Evolutionary conservation across 2,113 vertebrate genomes (phyloP), one percentile per base, ranked within the genome.

Genomic region (Hydropotes inermis): DNA sequence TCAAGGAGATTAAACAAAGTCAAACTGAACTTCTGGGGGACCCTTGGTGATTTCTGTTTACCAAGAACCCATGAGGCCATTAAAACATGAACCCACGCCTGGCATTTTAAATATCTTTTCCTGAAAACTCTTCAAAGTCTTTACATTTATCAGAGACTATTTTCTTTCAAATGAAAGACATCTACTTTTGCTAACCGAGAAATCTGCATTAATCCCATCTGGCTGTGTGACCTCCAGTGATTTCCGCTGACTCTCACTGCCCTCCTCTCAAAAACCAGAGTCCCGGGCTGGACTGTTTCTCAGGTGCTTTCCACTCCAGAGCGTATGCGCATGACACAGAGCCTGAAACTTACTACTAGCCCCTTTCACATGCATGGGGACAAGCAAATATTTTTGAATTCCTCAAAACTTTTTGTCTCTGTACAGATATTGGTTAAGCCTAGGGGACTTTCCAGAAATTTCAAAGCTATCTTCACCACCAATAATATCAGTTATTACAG

Each of bases 401-500:
- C 64, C 91, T 79, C n/a, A 91, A 89, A 87, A 96, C 28, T 21
- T 87, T 95, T 54, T 67, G 15, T 60, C n/a, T 93, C 74, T 91
- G 52, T 30, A 76, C 50, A 85, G 43, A 83, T 91, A 88, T 54
- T 67, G 45, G 57, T 94, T 78, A 94, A 89, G 52, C 30, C 67
- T 54, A 6, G 82, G 76, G 57, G 19, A 50, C 36, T 91, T 95
- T 39, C 83, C 83, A 95, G 76, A 91, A 91, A 81, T 89, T 85
- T 94, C 78, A 96, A 57, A 54, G 21, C 67, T 89, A 85, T 89
- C 76, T 79, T 91, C 43, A 45, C 16, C 43, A 16, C 10, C 36
- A 81, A 43, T 57, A 50, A 61, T 60, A 43, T 78, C 96, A 55
- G 67, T 39, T 78, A 93, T 27, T 58, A 67, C 50, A 43, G 60